Evolutionary conservation across 2,113 vertebrate species (phyloP).

Genomic region (Polyodon spathula): DNA sequence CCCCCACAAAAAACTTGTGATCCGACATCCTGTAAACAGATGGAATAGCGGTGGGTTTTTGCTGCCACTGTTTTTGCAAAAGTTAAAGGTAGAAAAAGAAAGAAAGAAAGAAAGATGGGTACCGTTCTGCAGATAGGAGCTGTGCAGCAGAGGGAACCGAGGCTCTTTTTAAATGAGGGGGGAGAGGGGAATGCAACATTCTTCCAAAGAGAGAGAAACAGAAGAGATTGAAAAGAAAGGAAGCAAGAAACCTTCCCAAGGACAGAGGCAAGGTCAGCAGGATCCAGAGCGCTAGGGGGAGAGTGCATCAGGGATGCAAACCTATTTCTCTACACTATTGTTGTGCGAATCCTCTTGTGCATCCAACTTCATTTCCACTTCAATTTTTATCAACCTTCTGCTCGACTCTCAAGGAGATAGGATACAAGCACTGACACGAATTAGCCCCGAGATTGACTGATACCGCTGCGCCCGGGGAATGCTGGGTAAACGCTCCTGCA

Average conservation of each 20-base stretch:
- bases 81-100: slow-evolving; percentile 1
- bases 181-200: slow-evolving; percentile 4
- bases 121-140: too few relatives aligned
- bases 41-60: too few relatives aligned
- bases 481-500: slow-evolving; percentile 53
- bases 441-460: slow-evolving; percentile 90
- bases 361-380: slow-evolving; percentile 97
- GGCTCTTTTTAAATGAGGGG: too few relatives aligned
- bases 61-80: not conserved
- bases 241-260: slow-evolving; percentile 50
- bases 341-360: slow-evolving; percentile 72
- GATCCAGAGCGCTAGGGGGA: slow-evolving; percentile 45
- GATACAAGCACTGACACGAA: slow-evolving; percentile 87
- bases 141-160: too few relatives aligned
- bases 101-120: slow-evolving; percentile 9
- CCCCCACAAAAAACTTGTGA: too few relatives aligned
- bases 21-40: too few relatives aligned
- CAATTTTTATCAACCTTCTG: slow-evolving; percentile 93
- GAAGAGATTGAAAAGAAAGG: slow-evolving; percentile 3
- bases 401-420: slow-evolving; percentile 84
- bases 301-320: slow-evolving; percentile 61
- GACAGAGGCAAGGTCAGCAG: slow-evolving; percentile 74
- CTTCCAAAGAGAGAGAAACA: slow-evolving; percentile 4
- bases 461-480: slow-evolving; percentile 73
- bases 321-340: slow-evolving; percentile 59